Evolutionary conservation across 2,888 invertebrate genomes (phyloP).

Genomic region (Acronicta aceris): DNA sequence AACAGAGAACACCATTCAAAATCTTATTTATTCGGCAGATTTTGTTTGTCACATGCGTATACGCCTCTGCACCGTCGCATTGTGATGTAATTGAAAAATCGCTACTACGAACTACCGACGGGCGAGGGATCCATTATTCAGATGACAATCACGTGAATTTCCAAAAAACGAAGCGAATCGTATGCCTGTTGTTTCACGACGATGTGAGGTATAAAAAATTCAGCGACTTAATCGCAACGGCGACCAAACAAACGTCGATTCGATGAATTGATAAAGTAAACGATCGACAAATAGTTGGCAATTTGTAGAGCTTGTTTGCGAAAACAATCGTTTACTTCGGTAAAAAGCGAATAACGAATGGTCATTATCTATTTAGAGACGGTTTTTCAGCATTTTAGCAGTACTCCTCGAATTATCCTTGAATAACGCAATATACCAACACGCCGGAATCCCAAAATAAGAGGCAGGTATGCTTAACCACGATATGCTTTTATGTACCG

Average conservation of each 20-base stretch:
- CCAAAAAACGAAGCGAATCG: constrained; percentile 85
- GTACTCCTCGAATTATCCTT: neutral
- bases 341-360: constrained; percentile 17
- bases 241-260: constrained; percentile 76
- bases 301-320: constrained; percentile 69
- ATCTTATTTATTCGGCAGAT: constrained; percentile 43
- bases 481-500: no score
- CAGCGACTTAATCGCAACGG: constrained; percentile 81
- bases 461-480: no score
- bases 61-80: constrained; percentile 66
- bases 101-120: constrained; percentile 77
- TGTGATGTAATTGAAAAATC: constrained; percentile 87
- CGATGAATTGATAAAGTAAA: constrained; percentile 71
- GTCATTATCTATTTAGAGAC: constrained; percentile 6
- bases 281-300: constrained; percentile 76
- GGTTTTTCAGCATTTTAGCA: constrained; percentile 2
- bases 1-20: constrained; percentile 36
- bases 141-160: constrained; percentile 84
- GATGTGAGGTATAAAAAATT: constrained; percentile 81
- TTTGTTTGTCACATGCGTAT: constrained; percentile 44
- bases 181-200: constrained; percentile 80
- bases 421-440: no score
- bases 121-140: constrained; percentile 80
- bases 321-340: constrained; percentile 49
- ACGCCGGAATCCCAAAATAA: no score